Evolutionary conservation across 2,797 vertebrate genomes (phyloP).

Genomic region (Thamnophis elegans): DNA sequence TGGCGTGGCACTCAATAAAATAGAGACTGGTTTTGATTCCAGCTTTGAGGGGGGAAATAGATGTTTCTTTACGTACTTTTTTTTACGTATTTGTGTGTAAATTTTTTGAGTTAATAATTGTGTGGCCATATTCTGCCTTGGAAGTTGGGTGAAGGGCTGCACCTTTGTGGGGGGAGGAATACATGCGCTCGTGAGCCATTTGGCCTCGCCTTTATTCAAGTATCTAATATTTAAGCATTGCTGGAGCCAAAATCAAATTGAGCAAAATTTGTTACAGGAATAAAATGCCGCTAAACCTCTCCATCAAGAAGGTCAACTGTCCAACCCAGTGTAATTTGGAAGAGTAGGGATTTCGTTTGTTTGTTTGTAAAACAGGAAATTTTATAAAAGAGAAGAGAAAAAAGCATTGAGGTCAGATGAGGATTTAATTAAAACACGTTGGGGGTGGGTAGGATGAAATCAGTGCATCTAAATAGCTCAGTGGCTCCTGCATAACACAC

Average conservation of each 20-base stretch:
- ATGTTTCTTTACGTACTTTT: fast-evolving
- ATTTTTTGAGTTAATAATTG: conserved; percentile 30
- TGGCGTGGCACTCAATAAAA: conserved; percentile 46
- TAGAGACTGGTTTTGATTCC: conserved; percentile 25
- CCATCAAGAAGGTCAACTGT: background rate
- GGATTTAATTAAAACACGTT: background rate
- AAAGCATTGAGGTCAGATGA: background rate
- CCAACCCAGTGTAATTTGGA: background rate
- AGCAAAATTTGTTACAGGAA: background rate
- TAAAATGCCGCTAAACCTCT: background rate
- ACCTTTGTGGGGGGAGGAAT: fast-evolving
- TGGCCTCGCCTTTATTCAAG: background rate
- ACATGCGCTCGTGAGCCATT: conserved; percentile 29
- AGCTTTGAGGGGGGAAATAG: background rate
- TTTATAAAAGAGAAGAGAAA: background rate
- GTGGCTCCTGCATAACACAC: background rate
- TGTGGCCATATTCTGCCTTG: conserved; percentile 40
- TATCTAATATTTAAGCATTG: background rate
- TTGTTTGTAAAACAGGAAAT: background rate
- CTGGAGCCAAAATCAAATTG: background rate
- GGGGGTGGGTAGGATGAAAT: background rate
- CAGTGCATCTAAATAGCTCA: background rate
- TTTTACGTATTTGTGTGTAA: fast-evolving
- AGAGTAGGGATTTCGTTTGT: background rate
- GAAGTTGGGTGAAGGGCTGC: conserved; percentile 37